Percentiles rank a stretch among this genome's conserved stretches.
phyloP scores from a whole-genome alignment of 2,113 vertebrate species.

The Bambusicola thoracicus region DNA sequence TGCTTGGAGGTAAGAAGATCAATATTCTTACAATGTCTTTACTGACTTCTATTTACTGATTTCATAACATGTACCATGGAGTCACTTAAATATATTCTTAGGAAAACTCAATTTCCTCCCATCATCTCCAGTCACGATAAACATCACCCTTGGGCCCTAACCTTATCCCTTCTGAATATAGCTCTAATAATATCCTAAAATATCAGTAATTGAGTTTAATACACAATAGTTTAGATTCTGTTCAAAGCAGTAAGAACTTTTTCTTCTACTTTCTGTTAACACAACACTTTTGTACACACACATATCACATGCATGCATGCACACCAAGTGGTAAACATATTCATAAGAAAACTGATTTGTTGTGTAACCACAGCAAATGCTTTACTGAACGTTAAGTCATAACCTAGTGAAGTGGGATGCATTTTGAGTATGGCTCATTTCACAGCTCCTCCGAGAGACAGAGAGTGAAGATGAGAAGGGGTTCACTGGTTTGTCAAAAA shows the following conservation, averaged over 20 bases:
- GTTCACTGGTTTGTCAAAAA: background rate
- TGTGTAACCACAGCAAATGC: accelerated
- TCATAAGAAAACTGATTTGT: background rate
- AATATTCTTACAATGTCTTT: background rate
- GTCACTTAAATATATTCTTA: background rate
- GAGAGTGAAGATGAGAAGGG: background rate
- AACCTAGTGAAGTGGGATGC: background rate
- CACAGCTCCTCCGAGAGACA: background rate
- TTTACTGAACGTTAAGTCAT: background rate
- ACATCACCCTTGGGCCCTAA: background rate
- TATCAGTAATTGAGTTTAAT: background rate
- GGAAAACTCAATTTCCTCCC: background rate
- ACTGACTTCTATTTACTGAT: background rate
- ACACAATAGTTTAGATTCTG: background rate
- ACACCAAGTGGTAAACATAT: background rate
- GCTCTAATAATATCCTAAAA: background rate
- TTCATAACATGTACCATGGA: background rate
- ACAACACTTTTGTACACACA: background rate
- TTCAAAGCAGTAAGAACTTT: background rate
- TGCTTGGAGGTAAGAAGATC: background rate
- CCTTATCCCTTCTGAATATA: background rate
- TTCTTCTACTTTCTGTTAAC: background rate
- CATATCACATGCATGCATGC: no score
- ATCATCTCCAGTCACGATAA: background rate
- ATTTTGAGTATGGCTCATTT: conserved; percentile 19